A percentile compares a stretch with the other conserved stretches of the same genome.
phyloP scores from a whole-genome alignment of 2,888 invertebrate species.

The Orthosia gothica region DNA sequence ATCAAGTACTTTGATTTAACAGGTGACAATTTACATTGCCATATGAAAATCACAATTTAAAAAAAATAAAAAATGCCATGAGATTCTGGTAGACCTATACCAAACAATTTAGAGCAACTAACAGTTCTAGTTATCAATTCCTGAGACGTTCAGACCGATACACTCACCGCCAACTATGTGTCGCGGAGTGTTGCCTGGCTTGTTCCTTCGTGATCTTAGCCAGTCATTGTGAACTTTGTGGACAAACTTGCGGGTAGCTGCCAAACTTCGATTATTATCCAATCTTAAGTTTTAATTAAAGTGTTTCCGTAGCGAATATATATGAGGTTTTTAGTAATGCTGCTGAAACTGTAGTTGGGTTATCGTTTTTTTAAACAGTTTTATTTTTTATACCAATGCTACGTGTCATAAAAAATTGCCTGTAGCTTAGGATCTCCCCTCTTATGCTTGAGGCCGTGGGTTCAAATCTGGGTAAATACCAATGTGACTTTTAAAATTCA shows the following conservation, averaged over 20 bases:
- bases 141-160: conserved; percentile 21
- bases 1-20: too few species aligned
- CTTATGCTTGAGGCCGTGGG: background rate
- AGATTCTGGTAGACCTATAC: too few species aligned
- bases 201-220: conserved; percentile 23
- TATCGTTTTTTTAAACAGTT: background rate
- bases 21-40: too few species aligned
- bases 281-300: conserved; percentile 64
- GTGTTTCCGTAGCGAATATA: conserved; percentile 22
- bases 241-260: conserved; percentile 41
- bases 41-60: too few species aligned
- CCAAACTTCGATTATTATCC: conserved; percentile 58
- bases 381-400: background rate
- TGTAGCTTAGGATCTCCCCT: too few species aligned
- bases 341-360: background rate
- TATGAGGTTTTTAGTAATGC: conserved; percentile 43
- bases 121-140: conserved; percentile 34
- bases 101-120: conserved; percentile 23
- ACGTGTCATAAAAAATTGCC: too few species aligned
- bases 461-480: too few species aligned
- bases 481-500: too few species aligned
- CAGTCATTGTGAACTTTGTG: conserved; percentile 52
- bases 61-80: too few species aligned
- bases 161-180: conserved; percentile 41
- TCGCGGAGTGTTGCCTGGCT: conserved; percentile 38